Percentiles rank a stretch among this genome's conserved stretches.
Conservation (phyloP, 2,797 vertebrate genomes). For the Ceyx erithaca region DNA sequence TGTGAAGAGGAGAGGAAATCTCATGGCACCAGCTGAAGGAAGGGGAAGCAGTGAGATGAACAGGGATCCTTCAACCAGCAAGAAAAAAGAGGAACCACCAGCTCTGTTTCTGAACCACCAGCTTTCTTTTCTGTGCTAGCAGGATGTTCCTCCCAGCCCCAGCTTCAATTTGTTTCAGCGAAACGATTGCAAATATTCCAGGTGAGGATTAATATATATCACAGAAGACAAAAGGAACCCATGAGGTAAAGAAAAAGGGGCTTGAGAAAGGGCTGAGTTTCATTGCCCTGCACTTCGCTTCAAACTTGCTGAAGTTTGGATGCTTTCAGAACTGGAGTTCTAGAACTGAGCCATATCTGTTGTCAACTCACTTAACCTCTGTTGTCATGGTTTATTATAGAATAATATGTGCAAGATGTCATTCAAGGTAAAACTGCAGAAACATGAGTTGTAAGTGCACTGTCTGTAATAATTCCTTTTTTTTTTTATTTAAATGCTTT, state of each 20-base stretch:
- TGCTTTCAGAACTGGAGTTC: not conserved
- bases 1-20: conserved; percentile 3
- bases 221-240: not conserved
- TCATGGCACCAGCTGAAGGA: not conserved
- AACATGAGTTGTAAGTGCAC: not conserved
- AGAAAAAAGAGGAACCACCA: not conserved
- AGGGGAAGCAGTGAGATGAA: not conserved
- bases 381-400: not conserved
- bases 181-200: not conserved
- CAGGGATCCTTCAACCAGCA: not conserved
- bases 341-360: not conserved
- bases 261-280: not conserved
- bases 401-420: not conserved
- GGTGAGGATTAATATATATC: not conserved
- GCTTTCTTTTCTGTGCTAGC: not conserved
- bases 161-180: not conserved
- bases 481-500: not conserved
- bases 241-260: not conserved
- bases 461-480: not conserved
- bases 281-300: not conserved
- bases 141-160: not conserved
- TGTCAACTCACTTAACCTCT: not conserved
- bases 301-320: not conserved
- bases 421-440: conserved; percentile 6
- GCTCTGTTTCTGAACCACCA: not conserved